Percentiles rank a stretch among this genome's conserved stretches.
phyloP scores from a whole-genome alignment of 2,888 invertebrate species.

The Polyommatus icarus region DNA sequence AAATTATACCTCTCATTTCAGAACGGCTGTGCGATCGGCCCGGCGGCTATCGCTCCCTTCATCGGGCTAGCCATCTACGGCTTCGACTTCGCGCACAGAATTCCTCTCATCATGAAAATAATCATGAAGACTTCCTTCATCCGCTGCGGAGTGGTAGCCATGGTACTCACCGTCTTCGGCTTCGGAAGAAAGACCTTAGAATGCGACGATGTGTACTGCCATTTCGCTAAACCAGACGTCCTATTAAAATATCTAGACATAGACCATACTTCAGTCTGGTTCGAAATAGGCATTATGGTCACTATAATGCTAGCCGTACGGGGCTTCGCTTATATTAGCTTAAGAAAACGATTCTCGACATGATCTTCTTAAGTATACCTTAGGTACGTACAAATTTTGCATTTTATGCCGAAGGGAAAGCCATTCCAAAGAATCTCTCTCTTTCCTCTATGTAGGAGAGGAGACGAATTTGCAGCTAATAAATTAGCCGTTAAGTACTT shows the following conservation, averaged over 20 bases:
- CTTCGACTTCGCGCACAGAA: conserved; percentile 84
- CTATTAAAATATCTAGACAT: conserved; percentile 81
- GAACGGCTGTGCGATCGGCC: conserved; percentile 86
- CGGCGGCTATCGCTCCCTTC: conserved; percentile 83
- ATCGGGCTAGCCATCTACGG: conserved; percentile 85
- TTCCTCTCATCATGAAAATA: conserved; percentile 81
- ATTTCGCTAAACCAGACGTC: conserved; percentile 83
- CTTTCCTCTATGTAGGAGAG: background rate
- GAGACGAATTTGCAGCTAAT: background rate
- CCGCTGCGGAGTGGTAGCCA: conserved; percentile 83
- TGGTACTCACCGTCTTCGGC: conserved; percentile 83
- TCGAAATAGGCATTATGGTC: conserved; percentile 77
- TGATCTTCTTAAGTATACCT: conserved; percentile 47
- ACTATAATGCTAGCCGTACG: conserved; percentile 79
- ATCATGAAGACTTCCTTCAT: conserved; percentile 84
- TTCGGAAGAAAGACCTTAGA: conserved; percentile 78
- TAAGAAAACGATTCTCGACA: conserved; percentile 77
- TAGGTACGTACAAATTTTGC: conserved; percentile 22
- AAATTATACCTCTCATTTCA: too few species aligned
- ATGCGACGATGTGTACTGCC: conserved; percentile 83
- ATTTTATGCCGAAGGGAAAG: background rate
- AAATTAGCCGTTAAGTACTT: background rate
- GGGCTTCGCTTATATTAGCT: conserved; percentile 78
- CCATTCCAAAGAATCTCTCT: conserved; percentile 12
- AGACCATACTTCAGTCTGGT: conserved; percentile 78